These are phyloP conservation scores for Leptinotarsa lineolata DNA, from an alignment of 1,140 invertebrate species.

Conservation along the genomic window DNA sequence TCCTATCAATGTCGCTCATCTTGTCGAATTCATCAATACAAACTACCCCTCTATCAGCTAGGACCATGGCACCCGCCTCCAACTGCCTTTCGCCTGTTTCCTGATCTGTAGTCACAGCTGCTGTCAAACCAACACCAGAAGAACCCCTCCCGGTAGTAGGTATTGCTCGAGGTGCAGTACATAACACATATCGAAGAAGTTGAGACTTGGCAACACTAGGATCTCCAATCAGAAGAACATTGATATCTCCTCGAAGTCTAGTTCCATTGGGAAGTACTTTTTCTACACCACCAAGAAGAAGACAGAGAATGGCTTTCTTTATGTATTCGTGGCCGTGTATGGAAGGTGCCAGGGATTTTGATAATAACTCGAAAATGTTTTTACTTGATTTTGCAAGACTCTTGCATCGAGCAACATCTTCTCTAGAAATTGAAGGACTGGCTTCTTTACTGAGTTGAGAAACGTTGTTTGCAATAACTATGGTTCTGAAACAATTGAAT, in stretches of 20 bases:
- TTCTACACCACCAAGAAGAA: conserved; percentile 94
- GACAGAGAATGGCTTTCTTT: conserved; percentile 95
- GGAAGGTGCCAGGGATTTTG: conserved; percentile 93
- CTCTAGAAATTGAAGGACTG: conserved; percentile 76
- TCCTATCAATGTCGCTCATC: conserved; percentile 99
- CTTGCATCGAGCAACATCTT: conserved; percentile 91
- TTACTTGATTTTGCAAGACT: conserved; percentile 74
- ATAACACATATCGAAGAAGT: conserved; percentile 90
- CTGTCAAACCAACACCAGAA: conserved; percentile 94
- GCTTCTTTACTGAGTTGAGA: conserved; percentile 89
- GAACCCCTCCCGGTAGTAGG: conserved; percentile 95
- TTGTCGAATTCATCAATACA: conserved; percentile 99
- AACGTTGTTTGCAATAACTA: conserved; percentile 93
- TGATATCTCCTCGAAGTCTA: conserved; percentile 96
- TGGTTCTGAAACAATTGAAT: conserved; percentile 68
- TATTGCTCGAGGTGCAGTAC: conserved; percentile 93
- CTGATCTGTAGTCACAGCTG: conserved; percentile 94
- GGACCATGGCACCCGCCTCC: conserved; percentile 99
- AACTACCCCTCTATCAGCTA: conserved; percentile 91
- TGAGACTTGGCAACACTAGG: conserved; percentile 98
- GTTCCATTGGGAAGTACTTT: conserved; percentile 96
- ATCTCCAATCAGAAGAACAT: conserved; percentile 96
- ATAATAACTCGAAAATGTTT: conserved; percentile 89
- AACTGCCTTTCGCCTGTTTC: conserved; percentile 87
- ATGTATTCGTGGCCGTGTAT: conserved; percentile 98